A percentile compares a stretch with the other conserved stretches of the same genome.
Conservation (phyloP, 2,888 invertebrate genomes). For the Chymomyza amoena region DNA sequence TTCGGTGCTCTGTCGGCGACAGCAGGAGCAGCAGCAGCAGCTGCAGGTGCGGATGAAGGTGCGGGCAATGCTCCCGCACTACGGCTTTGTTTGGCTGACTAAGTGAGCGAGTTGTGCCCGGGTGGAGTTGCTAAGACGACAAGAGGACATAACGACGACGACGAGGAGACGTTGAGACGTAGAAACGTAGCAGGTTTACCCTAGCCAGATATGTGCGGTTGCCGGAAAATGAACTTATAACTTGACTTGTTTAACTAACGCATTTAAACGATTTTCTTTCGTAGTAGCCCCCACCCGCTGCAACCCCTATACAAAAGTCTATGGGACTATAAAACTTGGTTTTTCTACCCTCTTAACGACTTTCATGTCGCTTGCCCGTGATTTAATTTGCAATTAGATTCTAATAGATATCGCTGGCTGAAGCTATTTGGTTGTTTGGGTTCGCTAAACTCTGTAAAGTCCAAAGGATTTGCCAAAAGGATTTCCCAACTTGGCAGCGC, state of each 20-base stretch:
- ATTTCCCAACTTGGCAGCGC: slow-evolving; percentile 5
- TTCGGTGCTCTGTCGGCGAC: slow-evolving; percentile 52
- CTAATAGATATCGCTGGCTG: slow-evolving; percentile 54
- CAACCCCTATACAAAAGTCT: neutral
- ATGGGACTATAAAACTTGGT: neutral
- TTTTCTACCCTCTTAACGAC: neutral
- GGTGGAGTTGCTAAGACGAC: neutral
- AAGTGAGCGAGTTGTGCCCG: neutral
- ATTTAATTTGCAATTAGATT: slow-evolving; percentile 70
- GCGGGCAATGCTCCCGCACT: neutral
- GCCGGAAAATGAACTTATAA: slow-evolving; percentile 71
- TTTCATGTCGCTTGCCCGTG: slow-evolving; percentile 28
- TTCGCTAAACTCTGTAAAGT: slow-evolving; percentile 22
- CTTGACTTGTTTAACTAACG: slow-evolving; percentile 71
- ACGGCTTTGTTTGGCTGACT: neutral
- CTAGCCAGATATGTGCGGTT: slow-evolving; percentile 66
- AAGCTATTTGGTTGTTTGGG: neutral
- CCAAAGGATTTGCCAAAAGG: slow-evolving; percentile 41
- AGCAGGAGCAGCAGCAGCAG: slow-evolving; percentile 37
- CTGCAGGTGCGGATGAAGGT: slow-evolving; percentile 13
- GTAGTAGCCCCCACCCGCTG: slow-evolving; percentile 15
- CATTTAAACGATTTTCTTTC: slow-evolving; percentile 65
- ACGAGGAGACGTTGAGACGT: too few species aligned
- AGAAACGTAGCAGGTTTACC: slow-evolving; percentile 42
- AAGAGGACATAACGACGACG: too few species aligned